A percentile compares a stretch with the other conserved stretches of the same genome.
Evolutionary conservation across 2,797 vertebrate species (phyloP).

Genomic region (Sphenodon punctatus): DNA sequence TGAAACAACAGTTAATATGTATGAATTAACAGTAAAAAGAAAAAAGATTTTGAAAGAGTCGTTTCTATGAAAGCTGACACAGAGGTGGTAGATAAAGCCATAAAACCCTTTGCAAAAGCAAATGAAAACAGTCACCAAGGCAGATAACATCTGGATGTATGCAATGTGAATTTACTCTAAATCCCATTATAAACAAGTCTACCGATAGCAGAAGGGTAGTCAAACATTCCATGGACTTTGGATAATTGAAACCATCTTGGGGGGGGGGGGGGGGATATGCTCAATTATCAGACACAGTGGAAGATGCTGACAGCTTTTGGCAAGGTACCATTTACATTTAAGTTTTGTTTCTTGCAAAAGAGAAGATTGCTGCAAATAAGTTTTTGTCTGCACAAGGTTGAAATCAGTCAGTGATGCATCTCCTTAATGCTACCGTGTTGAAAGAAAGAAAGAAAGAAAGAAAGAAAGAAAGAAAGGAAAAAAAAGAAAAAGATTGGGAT

Average conservation of each 20-base stretch:
- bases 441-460: conserved; percentile 27
- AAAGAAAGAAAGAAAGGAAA: too few species aligned
- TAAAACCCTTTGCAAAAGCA: conserved; percentile 51
- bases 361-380: conserved; percentile 6
- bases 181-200: conserved; percentile 76
- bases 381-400: conserved; percentile 1
- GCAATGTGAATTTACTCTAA: conserved; percentile 78
- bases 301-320: conserved; percentile 63
- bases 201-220: conserved; percentile 75
- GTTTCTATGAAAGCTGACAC: conserved; percentile 42
- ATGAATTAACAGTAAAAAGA: neutral
- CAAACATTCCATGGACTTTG: conserved; percentile 75
- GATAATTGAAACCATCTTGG: conserved; percentile 76
- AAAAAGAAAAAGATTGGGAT: conserved; percentile 6
- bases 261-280: conserved; percentile 59
- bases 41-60: neutral
- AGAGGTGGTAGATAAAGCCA: conserved; percentile 61
- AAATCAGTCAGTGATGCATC: neutral
- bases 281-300: conserved; percentile 60
- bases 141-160: conserved; percentile 78
- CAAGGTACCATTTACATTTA: conserved; percentile 39
- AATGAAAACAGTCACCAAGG: conserved; percentile 58
- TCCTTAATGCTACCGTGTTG: neutral
- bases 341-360: neutral
- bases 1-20: neutral